Conservation (phyloP, 2,888 invertebrate species). For the Thysanoteuthis rhombus region DNA sequence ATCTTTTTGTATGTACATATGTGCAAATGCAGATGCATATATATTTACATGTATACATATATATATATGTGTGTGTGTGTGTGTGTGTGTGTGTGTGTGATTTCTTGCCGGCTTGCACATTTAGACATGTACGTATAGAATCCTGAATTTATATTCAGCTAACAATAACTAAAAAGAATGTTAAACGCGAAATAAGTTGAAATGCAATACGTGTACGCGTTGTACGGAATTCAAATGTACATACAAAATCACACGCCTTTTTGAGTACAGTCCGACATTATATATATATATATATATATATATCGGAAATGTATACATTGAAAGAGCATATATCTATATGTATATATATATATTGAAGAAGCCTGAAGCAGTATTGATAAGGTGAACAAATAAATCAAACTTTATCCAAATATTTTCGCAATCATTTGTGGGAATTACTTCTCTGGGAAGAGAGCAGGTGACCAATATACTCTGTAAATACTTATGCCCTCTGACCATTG, state of each 20-base stretch:
- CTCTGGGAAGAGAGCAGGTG: background rate
- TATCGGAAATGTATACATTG: too few species aligned
- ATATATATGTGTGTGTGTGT: background rate
- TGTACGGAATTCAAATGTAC: too few species aligned
- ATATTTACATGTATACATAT: background rate
- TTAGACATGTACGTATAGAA: too few species aligned
- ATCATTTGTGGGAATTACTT: background rate
- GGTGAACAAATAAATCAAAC: background rate
- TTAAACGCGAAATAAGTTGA: too few species aligned
- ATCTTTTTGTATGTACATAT: background rate
- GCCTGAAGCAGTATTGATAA: background rate
- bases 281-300: too few species aligned
- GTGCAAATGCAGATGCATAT: background rate
- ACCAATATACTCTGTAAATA: background rate
- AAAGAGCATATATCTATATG: background rate
- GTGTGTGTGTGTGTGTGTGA: background rate
- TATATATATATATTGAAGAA: background rate
- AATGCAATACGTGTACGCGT: too few species aligned
- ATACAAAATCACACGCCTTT: too few species aligned
- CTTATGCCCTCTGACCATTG: background rate
- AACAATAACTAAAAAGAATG: too few species aligned
- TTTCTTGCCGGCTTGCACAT: too few species aligned
- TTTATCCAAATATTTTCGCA: background rate
- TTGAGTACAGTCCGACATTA: too few species aligned
- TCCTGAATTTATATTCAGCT: too few species aligned